Base-by-base conservation (phyloP, 2,888 invertebrate genomes). In the Therioaphis trifolii region DNA sequence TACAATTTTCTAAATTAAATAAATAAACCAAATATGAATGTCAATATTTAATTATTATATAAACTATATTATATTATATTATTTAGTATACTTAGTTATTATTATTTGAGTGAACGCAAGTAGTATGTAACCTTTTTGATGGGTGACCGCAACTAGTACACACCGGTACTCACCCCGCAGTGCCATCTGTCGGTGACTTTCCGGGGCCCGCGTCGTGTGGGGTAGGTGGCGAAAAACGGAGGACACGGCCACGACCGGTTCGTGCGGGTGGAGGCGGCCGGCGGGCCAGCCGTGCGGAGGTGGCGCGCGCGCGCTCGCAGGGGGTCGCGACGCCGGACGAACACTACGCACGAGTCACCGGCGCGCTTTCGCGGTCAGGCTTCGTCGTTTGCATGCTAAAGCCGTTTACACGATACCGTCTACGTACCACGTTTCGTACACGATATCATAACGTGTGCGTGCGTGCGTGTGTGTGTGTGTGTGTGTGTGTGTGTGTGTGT, bases 301-400 rank as follows among this genome's bases (percentile, higher is more conserved):
- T 18, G 18, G 68, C 7, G n/a, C 35, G 49, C 52, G 35, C 35
- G 52, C 52, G 5, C 35, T 35, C 35, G 35, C n/a, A n/a, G 52
- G 3, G 46, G n/a, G 52, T 1, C 72, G 52, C 49, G 52, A 43
- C 61, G 72, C 43, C 58, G 49, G 49, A 77, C 66, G 29, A 77
- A 58, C 55, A 3, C 0, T 29, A 35, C 27, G 35, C 21, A 24
- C 69, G 52, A 43, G 40, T 58, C 79, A 27, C 43, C 61, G 43
- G 35, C 21, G 15, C 58, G 24, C 71, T n/a, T 58, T 27, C 43
- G 21, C 66, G 35, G n/a, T n/a, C n/a, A n/a, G n/a, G 49, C 24
- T 78, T 85, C 85, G 29, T 80, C 86, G 86, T 87, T 87, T 87
- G 87, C 87, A 87, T 87, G 87, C 86, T 87, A 87, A 87, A 87